Base-by-base conservation (phyloP, 2,113 vertebrate species). In the Ceuthmochares aereus region DNA sequence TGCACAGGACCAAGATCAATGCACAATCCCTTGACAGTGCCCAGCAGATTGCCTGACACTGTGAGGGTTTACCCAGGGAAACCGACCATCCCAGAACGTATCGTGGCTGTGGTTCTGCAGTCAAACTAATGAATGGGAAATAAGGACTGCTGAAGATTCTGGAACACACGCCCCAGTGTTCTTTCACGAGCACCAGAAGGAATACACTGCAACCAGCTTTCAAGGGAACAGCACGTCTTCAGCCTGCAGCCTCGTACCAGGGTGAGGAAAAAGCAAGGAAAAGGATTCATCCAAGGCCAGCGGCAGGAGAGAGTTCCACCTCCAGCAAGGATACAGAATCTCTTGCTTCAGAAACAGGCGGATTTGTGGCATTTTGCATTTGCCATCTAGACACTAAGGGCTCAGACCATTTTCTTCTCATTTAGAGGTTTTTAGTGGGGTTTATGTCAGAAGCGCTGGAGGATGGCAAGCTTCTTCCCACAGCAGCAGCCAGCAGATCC, bases 401-500 rank as follows among this genome's bases (percentile, higher is more conserved):
- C 63, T 77, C 85, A 27, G 88, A 81, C 56, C 6, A 5, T 78
- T 84, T 55, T 16, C 63, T 67, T 74, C 88, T 93, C 88, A 76
- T 95, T 95, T 84, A 23, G 73, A 83, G 60, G 58, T 85, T 90
- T 91, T 93, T 74, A 64, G 87, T 18, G 90, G 84, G 88, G 30
- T 96, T 95, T 95, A 45, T 84, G 76, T 96, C 88, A 94, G 10
- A 84, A 91, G 88, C 32, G 68, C 90, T 95, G 63, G 52, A 64
- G 83, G 85, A 84, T 77, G 73, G 79, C 47, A 79, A 96, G 96
- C 89, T 86, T 55, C 93, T 88, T 84, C 88, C 93, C 64, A 68
- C 72, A 85, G 92, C 76, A 95, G 92, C 92, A 96, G 92, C 79
- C 94, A 75, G 60, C 73, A 93, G 26, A 90, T 95, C 95, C 60